Evolutionary conservation across 2,797 vertebrate species (phyloP).

Genomic region (Trichosurus vulpecula): DNA sequence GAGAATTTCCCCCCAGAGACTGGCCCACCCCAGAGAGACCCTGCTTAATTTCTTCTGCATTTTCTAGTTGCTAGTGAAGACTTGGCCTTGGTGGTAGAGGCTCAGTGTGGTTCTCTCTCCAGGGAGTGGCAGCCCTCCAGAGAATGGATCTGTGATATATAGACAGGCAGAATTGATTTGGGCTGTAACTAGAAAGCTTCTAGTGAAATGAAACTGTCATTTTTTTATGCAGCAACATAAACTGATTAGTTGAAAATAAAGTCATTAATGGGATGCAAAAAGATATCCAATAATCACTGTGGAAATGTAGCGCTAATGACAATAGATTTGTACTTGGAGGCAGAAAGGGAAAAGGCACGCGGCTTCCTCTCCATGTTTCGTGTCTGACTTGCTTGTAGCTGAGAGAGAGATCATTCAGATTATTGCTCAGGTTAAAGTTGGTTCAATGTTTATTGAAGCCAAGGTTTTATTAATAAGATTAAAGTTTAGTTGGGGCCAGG

Average conservation of each 20-base stretch:
- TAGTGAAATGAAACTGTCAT: background rate
- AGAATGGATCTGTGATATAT: background rate
- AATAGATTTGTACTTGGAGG: conserved; percentile 38
- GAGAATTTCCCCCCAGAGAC: conserved; percentile 26
- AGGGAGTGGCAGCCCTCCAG: background rate
- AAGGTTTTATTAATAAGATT: conserved; percentile 59
- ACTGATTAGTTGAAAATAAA: background rate
- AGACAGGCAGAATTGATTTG: background rate
- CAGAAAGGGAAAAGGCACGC: background rate
- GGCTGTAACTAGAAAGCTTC: background rate
- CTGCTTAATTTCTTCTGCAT: conserved; percentile 16
- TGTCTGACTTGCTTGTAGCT: conserved; percentile 32
- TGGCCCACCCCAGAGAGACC: background rate
- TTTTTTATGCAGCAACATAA: background rate
- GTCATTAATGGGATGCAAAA: accelerated
- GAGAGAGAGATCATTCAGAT: conserved; percentile 46
- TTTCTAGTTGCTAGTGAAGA: background rate
- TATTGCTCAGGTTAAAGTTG: conserved; percentile 43
- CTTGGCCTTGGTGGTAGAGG: background rate
- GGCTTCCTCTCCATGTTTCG: conserved; percentile 28
- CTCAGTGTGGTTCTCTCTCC: background rate
- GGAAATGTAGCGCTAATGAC: conserved; percentile 21
- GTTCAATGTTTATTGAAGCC: conserved; percentile 52
- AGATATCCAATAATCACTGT: background rate
- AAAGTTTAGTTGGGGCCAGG: conserved; percentile 34